phyloP scores from a whole-genome alignment of 2,797 vertebrate species.

The Peromyscus melanophrys region DNA sequence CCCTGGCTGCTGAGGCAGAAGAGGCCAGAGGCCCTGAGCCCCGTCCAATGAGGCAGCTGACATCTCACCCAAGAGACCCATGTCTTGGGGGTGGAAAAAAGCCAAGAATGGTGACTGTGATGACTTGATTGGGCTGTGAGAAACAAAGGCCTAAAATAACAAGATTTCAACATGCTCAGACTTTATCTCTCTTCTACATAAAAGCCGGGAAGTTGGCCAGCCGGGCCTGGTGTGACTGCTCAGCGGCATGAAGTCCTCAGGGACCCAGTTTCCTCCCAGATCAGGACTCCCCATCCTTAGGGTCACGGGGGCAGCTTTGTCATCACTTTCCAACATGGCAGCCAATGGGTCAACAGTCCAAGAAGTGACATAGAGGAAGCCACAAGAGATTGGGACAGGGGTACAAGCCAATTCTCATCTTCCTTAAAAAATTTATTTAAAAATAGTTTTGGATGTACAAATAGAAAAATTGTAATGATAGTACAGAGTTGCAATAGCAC shows the following conservation, averaged over 20 bases:
- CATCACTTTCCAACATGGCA: background rate
- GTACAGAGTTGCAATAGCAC: background rate
- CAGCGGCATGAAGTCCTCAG: background rate
- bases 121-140: slow-evolving; percentile 39
- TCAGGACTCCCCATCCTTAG: background rate
- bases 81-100: background rate
- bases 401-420: background rate
- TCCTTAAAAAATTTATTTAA: background rate
- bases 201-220: slow-evolving; percentile 39
- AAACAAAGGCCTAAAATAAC: slow-evolving; percentile 65
- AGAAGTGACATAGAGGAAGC: background rate
- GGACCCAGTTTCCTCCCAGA: background rate
- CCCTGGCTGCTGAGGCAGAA: background rate
- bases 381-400: background rate
- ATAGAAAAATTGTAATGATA: background rate
- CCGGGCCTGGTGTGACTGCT: background rate
- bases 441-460: slow-evolving; percentile 1
- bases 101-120: background rate
- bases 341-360: background rate
- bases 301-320: background rate
- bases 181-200: slow-evolving; percentile 54
- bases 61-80: background rate
- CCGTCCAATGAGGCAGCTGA: background rate
- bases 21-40: background rate
- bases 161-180: slow-evolving; percentile 52